Evolutionary conservation across 2,113 vertebrate genomes (phyloP).

Genomic region (Acanthochromis polyacanthus): DNA sequence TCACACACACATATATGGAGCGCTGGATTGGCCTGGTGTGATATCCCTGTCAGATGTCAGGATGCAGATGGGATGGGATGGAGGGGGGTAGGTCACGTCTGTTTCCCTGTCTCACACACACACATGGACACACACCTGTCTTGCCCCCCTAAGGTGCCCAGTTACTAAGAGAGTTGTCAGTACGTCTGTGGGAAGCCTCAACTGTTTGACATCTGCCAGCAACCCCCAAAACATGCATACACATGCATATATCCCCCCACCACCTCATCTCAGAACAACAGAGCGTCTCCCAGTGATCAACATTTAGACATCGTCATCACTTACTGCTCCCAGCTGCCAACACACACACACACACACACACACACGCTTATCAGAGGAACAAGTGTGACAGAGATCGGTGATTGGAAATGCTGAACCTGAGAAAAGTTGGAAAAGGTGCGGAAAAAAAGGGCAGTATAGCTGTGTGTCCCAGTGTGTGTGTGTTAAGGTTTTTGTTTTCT

Average conservation of each 20-base stretch:
- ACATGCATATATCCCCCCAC: conserved; percentile 40
- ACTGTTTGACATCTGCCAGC: conserved; percentile 96
- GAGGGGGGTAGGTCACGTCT: conserved; percentile 76
- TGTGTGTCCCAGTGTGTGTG: neutral
- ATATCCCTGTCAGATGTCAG: conserved; percentile 82
- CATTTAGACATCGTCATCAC: conserved; percentile 99
- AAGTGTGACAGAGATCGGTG: conserved; percentile 6
- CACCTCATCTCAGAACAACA: conserved; percentile 87
- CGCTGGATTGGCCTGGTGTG: conserved; percentile 70
- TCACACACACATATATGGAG: conserved; percentile 26
- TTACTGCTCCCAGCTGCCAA: conserved; percentile 93
- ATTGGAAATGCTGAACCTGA: conserved; percentile 25
- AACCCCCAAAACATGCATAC: conserved; percentile 63
- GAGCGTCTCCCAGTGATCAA: conserved; percentile 96
- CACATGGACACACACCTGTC: conserved; percentile 64
- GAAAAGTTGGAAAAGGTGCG: conserved; percentile 10
- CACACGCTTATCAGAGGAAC: neutral
- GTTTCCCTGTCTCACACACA: conserved; percentile 52
- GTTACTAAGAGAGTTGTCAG: conserved; percentile 84
- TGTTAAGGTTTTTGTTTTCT: conserved; percentile 58
- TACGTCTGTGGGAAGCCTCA: conserved; percentile 81
- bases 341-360: conserved; percentile 87
- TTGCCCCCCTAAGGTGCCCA: conserved; percentile 68
- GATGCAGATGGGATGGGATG: conserved; percentile 78
- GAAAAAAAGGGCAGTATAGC: conserved; percentile 22